These are phyloP conservation scores for Tethya wilhelma DNA, from an alignment of 37 sponge, comb jelly and placozoan genomes.

Conservation along the genomic window DNA sequence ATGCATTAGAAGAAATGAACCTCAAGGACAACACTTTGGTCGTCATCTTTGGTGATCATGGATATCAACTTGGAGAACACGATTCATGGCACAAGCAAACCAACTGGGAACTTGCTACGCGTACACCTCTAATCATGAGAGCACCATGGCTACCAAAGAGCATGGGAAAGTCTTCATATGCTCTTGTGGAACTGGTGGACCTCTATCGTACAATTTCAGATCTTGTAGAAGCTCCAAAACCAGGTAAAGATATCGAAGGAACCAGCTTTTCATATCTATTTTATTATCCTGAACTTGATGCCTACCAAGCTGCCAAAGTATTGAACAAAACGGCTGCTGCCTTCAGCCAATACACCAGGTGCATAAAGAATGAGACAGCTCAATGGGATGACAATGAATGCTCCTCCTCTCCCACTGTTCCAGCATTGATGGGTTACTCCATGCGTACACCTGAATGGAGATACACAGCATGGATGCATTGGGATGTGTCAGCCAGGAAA, in stretches of 20 bases:
- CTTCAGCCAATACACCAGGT: conserved; percentile 3
- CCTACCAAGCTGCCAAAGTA: conserved; percentile 1
- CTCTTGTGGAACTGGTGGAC: conserved; percentile 27
- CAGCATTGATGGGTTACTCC: conserved; percentile 13
- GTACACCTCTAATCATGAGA: conserved; percentile 17
- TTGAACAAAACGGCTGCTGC: conserved; percentile 4
- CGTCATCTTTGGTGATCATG: conserved; percentile 35
- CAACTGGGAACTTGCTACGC: conserved; percentile 25
- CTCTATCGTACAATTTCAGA: conserved; percentile 25
- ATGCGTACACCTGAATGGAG: conserved; percentile 23
- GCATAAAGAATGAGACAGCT: neutral
- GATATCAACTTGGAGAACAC: conserved; percentile 38
- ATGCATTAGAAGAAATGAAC: neutral
- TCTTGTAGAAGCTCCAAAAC: conserved; percentile 18
- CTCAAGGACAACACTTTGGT: conserved; percentile 10
- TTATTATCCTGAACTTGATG: neutral
- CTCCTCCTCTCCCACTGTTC: neutral
- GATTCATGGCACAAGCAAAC: conserved; percentile 39
- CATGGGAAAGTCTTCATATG: neutral
- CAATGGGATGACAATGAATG: conserved; percentile 3
- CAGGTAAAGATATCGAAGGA: conserved; percentile 1
- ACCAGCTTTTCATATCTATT: conserved; percentile 16
- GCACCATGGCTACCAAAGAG: conserved; percentile 19
- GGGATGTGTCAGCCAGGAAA: neutral
- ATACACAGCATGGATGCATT: conserved; percentile 17